phyloP scores from a whole-genome alignment of 2,113 vertebrate species.

The Urocolius indicus region DNA sequence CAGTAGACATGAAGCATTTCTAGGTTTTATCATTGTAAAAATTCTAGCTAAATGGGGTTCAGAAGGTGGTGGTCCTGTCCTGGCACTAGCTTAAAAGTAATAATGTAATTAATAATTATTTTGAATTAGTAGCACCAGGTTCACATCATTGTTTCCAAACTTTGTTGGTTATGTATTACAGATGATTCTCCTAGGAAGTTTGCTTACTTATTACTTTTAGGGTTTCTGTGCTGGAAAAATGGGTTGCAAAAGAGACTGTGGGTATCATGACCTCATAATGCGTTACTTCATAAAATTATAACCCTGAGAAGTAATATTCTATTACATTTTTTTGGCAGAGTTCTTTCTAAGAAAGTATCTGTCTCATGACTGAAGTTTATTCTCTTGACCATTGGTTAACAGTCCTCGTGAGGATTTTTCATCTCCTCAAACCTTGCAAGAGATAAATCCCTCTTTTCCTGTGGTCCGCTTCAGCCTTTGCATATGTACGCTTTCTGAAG shows the following conservation, averaged over 20 bases:
- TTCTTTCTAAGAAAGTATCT: conserved; percentile 19
- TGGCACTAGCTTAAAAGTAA: background rate
- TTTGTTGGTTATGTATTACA: conserved; percentile 14
- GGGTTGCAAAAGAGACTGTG: conserved; percentile 52
- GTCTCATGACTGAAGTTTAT: conserved; percentile 10
- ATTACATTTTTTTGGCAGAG: conserved; percentile 43
- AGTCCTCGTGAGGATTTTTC: conserved; percentile 41
- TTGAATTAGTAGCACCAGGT: background rate
- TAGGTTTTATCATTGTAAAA: background rate
- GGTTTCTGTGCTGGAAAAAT: conserved; percentile 58
- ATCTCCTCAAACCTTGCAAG: conserved; percentile 17
- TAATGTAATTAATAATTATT: background rate
- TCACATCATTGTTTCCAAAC: conserved; percentile 33
- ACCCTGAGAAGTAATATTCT: conserved; percentile 52
- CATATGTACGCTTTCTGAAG: conserved; percentile 31
- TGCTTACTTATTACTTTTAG: conserved; percentile 53
- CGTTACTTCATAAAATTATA: conserved; percentile 55
- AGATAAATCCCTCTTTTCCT: conserved; percentile 54
- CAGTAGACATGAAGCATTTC: background rate
- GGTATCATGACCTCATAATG: conserved; percentile 60
- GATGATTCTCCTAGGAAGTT: conserved; percentile 4
- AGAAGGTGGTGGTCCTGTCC: background rate
- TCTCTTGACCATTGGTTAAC: conserved; percentile 15
- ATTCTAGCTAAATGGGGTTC: background rate
- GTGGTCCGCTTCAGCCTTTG: conserved; percentile 32